Conservation (phyloP, 2,888 invertebrate species). For the Sarcophaga rosellei region DNA sequence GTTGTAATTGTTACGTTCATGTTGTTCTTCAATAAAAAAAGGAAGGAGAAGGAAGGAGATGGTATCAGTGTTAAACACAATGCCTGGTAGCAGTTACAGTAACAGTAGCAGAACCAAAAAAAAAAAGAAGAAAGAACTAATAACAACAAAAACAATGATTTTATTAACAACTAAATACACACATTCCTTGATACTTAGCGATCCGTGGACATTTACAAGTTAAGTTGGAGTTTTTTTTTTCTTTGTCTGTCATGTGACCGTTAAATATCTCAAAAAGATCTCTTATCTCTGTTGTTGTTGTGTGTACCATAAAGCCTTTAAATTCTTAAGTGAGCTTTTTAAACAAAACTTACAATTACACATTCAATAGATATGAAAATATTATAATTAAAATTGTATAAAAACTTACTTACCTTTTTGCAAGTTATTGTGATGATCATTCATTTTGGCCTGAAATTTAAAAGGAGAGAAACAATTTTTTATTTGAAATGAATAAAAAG, state of each 20-base stretch:
- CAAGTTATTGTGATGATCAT: conserved; percentile 81
- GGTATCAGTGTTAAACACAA: conserved; percentile 63
- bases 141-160: background rate
- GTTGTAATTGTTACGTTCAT: background rate
- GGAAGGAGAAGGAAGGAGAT: background rate
- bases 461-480: conserved; percentile 64
- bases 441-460: conserved; percentile 81
- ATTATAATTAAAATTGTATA: background rate
- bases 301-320: too few relatives aligned
- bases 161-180: conserved; percentile 19
- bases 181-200: background rate
- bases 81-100: conserved; percentile 30
- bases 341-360: too few relatives aligned
- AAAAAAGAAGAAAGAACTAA: background rate
- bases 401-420: conserved; percentile 79
- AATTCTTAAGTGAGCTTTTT: too few relatives aligned
- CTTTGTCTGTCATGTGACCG: too few relatives aligned
- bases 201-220: background rate
- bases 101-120: background rate
- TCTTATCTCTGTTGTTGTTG: too few relatives aligned
- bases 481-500: background rate
- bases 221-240: background rate
- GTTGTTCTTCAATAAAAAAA: background rate
- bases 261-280: too few relatives aligned
- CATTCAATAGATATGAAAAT: background rate